Percentiles rank a stretch among this genome's conserved stretches.
phyloP scores from a whole-genome alignment of 2,888 invertebrate genomes.

The Urechis unicinctus region DNA sequence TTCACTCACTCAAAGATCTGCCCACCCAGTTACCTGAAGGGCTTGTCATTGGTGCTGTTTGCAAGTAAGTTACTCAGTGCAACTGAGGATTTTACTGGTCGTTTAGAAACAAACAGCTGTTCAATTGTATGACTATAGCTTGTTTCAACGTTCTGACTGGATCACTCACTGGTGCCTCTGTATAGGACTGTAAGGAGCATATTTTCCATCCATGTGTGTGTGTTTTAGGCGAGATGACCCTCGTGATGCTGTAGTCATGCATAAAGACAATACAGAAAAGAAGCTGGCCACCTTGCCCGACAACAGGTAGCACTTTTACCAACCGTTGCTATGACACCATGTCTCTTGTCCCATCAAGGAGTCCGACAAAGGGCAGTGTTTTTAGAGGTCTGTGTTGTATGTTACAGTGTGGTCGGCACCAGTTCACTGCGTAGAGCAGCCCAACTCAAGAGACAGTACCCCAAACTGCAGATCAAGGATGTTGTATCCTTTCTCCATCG shows the following conservation, averaged over 20 bases:
- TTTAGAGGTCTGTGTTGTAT: no score
- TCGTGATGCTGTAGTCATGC: conserved; percentile 83
- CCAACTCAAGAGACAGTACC: conserved; percentile 74
- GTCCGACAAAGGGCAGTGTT: no score
- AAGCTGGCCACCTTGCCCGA: conserved; percentile 67
- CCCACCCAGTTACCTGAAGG: conserved; percentile 77
- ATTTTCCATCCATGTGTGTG: no score
- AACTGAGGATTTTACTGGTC: no score
- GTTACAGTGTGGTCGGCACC: conserved; percentile 61
- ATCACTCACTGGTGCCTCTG: no score
- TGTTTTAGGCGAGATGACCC: conserved; percentile 83
- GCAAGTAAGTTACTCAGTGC: conserved; percentile 44
- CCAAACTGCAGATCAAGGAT: conserved; percentile 65
- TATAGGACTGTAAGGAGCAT: no score
- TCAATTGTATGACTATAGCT: no score
- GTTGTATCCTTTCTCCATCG: conserved; percentile 61
- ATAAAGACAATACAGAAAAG: conserved; percentile 55
- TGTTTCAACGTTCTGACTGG: no score
- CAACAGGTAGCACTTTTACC: no score
- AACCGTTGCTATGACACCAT: conserved; percentile 2
- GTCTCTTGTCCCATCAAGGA: no score
- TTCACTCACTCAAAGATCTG: conserved; percentile 91
- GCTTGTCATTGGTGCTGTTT: conserved; percentile 71
- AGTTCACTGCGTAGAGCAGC: conserved; percentile 87
- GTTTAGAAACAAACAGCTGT: no score